Percentiles rank a stretch among this genome's conserved stretches.
phyloP scores from a whole-genome alignment of 1,140 invertebrate genomes.

The Oppia nitens region DNA sequence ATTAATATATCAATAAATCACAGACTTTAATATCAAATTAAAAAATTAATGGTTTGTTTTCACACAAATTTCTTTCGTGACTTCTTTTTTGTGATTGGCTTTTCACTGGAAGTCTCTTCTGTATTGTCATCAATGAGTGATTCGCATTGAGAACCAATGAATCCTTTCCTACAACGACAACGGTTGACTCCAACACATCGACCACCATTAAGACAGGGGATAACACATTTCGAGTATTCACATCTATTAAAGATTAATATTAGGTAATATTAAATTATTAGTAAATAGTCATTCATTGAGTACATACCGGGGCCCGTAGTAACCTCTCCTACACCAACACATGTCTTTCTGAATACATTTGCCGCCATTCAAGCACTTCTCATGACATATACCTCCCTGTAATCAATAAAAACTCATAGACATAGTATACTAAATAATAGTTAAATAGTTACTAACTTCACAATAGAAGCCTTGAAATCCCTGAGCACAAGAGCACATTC shows the following conservation, averaged over 20 bases:
- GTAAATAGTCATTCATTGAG: no score
- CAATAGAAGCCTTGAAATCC: constrained; percentile 80
- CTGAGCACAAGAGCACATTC: constrained; percentile 61
- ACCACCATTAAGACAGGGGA: constrained; percentile 23
- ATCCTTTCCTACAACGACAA: constrained; percentile 20
- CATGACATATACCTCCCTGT: constrained; percentile 58
- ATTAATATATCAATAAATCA: no score
- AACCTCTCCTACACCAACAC: constrained; percentile 71
- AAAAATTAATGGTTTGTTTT: no score
- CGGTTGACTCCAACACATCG: constrained; percentile 22
- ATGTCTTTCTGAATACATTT: constrained; percentile 81
- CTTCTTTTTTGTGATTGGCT: no score
- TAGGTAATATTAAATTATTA: no score
- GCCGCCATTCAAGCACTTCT: constrained; percentile 81
- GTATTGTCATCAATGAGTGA: no score
- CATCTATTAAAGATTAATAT: constrained; percentile 32
- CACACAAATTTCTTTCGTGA: no score
- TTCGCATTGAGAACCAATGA: constrained; percentile 21
- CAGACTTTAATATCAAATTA: no score
- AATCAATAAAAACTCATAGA: not conserved
- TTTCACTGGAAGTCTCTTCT: no score
- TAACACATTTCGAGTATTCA: constrained; percentile 61
- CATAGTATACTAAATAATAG: not conserved
- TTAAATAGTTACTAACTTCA: constrained; percentile 53
- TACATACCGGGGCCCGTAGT: constrained; percentile 48